phyloP scores from a whole-genome alignment of 2,797 vertebrate genomes.

The Bryconaethiops microstoma region DNA sequence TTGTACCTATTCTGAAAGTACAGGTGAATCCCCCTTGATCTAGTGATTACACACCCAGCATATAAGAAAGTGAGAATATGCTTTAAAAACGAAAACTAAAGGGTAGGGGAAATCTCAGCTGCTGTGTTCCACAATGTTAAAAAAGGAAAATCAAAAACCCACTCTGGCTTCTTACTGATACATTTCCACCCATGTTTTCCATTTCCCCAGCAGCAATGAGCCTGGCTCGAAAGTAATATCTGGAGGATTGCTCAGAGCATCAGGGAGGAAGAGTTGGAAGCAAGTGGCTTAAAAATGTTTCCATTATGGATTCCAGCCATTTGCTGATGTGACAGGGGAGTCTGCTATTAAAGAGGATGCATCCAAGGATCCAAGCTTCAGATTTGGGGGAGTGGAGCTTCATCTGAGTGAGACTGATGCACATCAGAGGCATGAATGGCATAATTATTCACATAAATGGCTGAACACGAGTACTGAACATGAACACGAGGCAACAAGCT shows the following conservation, averaged over 20 bases:
- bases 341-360: slow-evolving; percentile 53
- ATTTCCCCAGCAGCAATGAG: slow-evolving; percentile 28
- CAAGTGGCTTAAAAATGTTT: slow-evolving; percentile 57
- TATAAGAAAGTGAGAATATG: slow-evolving; percentile 2
- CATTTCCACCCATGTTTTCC: slow-evolving; percentile 21
- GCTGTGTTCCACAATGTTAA: slow-evolving; percentile 5
- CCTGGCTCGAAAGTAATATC: slow-evolving; percentile 38
- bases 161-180: slow-evolving; percentile 35
- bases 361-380: slow-evolving; percentile 54
- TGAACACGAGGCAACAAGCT: slow-evolving; percentile 61
- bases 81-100: slow-evolving; percentile 12
- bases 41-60: slow-evolving; percentile 15
- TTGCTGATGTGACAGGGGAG: slow-evolving; percentile 63
- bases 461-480: slow-evolving; percentile 57
- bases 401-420: slow-evolving; percentile 67
- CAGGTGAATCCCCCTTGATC: slow-evolving; percentile 20
- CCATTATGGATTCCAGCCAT: slow-evolving; percentile 59
- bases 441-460: slow-evolving; percentile 68
- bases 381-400: slow-evolving; percentile 58
- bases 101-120: background rate
- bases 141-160: slow-evolving; percentile 37
- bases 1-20: slow-evolving; percentile 17
- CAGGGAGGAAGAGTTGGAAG: slow-evolving; percentile 55
- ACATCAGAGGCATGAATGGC: slow-evolving; percentile 67
- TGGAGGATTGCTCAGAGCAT: slow-evolving; percentile 29